phyloP scores from a whole-genome alignment of 2,888 invertebrate genomes.

The Dynastes maya region DNA sequence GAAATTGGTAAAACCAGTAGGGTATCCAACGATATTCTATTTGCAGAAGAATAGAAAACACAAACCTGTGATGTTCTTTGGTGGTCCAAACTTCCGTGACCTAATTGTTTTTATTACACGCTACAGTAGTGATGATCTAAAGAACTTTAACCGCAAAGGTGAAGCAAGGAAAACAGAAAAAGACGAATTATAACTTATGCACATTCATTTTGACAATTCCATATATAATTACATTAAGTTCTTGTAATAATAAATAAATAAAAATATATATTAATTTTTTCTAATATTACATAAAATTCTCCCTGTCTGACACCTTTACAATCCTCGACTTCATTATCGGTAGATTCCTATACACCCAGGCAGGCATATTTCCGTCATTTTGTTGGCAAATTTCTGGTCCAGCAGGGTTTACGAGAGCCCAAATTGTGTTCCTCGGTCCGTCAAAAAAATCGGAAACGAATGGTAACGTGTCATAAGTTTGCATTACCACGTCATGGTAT shows the following conservation, averaged over 20 bases:
- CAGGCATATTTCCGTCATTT: conserved; percentile 13
- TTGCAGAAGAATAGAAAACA: conserved; percentile 32
- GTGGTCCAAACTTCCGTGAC: conserved; percentile 12
- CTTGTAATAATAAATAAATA: conserved; percentile 1
- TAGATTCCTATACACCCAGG: conserved; percentile 30
- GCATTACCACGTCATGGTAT: conserved; percentile 64
- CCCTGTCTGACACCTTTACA: conserved; percentile 51
- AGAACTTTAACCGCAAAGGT: conserved; percentile 5
- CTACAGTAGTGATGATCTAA: neutral
- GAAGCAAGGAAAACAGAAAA: neutral
- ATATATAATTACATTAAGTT: neutral
- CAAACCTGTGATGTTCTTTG: conserved; percentile 22
- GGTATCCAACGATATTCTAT: conserved; percentile 25
- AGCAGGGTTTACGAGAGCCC: conserved; percentile 64
- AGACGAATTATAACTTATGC: conserved; percentile 11
- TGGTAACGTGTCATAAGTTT: conserved; percentile 64
- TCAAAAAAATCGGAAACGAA: conserved; percentile 64
- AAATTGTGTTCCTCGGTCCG: conserved; percentile 63
- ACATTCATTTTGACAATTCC: neutral
- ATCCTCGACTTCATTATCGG: conserved; percentile 51
- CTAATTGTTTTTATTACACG: neutral
- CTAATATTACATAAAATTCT: neutral
- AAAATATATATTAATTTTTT: neutral
- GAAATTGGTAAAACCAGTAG: conserved; percentile 29
- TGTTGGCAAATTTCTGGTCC: conserved; percentile 57